Percentiles rank a stretch among this genome's conserved stretches.
phyloP scores from a whole-genome alignment of 64 coral and sea anemone species.

The Montipora foliosa region DNA sequence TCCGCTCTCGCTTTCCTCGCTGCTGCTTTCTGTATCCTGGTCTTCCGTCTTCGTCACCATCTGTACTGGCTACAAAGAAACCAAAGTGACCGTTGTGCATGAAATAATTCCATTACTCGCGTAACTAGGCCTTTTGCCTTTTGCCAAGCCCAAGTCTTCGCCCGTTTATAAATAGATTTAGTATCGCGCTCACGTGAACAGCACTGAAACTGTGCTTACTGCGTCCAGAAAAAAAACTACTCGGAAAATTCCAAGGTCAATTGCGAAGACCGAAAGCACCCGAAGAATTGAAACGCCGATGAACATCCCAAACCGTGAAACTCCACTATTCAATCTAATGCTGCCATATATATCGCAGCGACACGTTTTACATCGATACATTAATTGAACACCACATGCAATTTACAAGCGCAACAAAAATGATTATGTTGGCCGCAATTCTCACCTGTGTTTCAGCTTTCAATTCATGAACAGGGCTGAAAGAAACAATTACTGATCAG shows the following conservation, averaged over 20 bases:
- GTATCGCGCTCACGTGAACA: background rate
- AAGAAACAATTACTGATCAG: background rate
- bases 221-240: no score
- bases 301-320: background rate
- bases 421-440: background rate
- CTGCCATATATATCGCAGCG: no score
- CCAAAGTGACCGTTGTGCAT: background rate
- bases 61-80: background rate
- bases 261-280: background rate
- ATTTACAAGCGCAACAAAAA: background rate
- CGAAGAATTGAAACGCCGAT: no score
- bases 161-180: no score
- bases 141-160: background rate
- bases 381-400: background rate
- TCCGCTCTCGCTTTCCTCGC: constrained; percentile 1
- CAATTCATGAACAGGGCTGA: constrained; percentile 36
- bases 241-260: no score
- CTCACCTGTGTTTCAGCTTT: constrained; percentile 37
- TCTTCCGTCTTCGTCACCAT: background rate
- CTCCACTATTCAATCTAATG: no score
- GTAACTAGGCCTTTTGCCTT: no score
- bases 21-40: background rate
- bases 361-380: no score
- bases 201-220: no score
- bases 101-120: no score